Conservation (phyloP, 2,113 vertebrate species). For the Pica pica region DNA sequence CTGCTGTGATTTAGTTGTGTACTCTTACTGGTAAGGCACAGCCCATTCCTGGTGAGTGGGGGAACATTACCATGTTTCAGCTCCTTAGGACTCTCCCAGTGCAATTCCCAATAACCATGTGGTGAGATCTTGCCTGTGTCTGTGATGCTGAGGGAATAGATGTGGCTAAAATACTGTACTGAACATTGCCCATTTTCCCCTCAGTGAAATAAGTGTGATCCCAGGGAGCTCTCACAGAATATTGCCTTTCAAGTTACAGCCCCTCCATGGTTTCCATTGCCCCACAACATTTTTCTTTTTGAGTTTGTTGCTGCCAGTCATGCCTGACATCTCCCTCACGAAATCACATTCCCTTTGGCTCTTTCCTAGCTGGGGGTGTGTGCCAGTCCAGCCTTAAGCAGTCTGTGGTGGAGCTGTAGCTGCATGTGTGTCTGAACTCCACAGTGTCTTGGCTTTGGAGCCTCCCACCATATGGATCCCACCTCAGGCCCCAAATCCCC, state of each 20-base stretch:
- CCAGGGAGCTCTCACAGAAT: background rate
- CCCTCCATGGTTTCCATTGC: background rate
- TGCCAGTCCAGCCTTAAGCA: background rate
- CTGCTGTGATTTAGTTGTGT: background rate
- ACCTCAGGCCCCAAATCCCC: background rate
- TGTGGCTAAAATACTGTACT: background rate
- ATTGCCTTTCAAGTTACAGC: background rate
- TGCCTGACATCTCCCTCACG: background rate
- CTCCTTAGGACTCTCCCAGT: background rate
- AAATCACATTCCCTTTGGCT: background rate
- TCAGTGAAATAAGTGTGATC: background rate
- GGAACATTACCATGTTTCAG: background rate
- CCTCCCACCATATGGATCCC: background rate
- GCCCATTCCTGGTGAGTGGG: background rate
- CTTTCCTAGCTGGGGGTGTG: accelerated
- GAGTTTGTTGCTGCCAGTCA: background rate
- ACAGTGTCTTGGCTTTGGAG: accelerated
- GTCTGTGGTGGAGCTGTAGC: background rate
- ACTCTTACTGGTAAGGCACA: background rate
- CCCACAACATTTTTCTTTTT: background rate
- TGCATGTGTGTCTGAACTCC: background rate
- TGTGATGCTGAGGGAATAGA: background rate
- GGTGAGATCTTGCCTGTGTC: background rate
- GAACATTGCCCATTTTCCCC: background rate
- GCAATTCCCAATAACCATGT: background rate